Evolutionary conservation across 1,140 invertebrate genomes (phyloP).

Genomic region (Atta texana): DNA sequence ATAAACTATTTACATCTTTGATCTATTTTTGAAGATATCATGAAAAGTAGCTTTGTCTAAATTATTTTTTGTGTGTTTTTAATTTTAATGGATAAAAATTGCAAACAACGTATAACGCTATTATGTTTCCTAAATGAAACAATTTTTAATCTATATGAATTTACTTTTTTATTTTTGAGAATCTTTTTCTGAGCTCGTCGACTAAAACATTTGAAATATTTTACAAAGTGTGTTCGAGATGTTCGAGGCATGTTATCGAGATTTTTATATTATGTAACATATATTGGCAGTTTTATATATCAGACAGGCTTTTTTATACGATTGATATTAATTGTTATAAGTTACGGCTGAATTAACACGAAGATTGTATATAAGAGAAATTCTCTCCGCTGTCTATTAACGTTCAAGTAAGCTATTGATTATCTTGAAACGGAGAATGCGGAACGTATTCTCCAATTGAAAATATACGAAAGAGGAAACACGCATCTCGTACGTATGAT

Average conservation of each 20-base stretch:
- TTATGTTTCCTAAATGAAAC: neutral
- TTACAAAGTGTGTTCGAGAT: neutral
- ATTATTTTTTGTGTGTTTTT: neutral
- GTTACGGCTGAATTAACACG: constrained; percentile 32
- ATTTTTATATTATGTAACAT: neutral
- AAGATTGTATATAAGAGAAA: neutral
- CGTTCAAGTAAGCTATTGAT: constrained; percentile 44
- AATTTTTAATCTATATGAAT: neutral
- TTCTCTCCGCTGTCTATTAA: constrained; percentile 40
- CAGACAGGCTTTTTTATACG: neutral
- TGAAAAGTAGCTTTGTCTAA: neutral
- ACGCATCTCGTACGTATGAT: constrained; percentile 10
- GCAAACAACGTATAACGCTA: neutral
- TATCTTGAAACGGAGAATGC: constrained; percentile 34
- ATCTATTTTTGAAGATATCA: neutral
- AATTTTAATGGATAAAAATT: neutral
- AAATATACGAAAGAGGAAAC: constrained; percentile 5
- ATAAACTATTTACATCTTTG: neutral
- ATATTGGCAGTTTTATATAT: neutral
- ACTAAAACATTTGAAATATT: neutral
- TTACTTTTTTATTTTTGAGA: neutral
- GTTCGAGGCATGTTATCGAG: too few relatives aligned
- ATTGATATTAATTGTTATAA: constrained; percentile 36
- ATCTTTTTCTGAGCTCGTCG: neutral
- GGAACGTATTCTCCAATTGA: constrained; percentile 29